phyloP scores from a whole-genome alignment of 2,113 vertebrate species.

The Lepus americanus region DNA sequence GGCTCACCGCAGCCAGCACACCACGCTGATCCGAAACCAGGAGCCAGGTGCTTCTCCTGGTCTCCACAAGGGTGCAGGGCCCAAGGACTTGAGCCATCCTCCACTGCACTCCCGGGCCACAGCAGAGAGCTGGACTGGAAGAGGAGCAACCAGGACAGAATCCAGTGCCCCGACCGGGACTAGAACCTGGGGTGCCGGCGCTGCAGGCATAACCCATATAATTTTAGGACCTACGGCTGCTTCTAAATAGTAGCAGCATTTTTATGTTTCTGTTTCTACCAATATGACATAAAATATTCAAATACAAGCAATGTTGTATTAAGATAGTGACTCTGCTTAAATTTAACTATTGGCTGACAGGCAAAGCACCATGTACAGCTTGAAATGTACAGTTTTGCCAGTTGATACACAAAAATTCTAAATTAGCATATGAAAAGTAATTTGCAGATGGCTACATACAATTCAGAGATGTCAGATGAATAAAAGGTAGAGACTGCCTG shows the following conservation, averaged over 20 bases:
- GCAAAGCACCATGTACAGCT: background rate
- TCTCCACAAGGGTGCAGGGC: too few species aligned
- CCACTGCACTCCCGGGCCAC: too few species aligned
- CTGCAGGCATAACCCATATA: background rate
- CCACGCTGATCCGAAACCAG: too few species aligned
- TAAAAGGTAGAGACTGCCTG: constrained; percentile 17
- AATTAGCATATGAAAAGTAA: constrained; percentile 59
- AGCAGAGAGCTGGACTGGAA: too few species aligned
- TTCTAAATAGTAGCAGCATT: constrained; percentile 50
- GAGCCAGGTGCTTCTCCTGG: too few species aligned
- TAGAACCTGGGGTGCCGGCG: too few species aligned
- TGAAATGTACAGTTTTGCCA: constrained; percentile 51
- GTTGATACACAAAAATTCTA: constrained; percentile 45
- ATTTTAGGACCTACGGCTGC: background rate
- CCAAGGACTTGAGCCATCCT: too few species aligned
- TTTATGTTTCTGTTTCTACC: constrained; percentile 37
- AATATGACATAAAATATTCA: constrained; percentile 42
- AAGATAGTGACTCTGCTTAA: constrained; percentile 47
- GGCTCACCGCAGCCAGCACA: too few species aligned
- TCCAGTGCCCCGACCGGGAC: too few species aligned
- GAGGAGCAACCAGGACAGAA: too few species aligned
- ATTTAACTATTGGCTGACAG: constrained; percentile 33
- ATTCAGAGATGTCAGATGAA: constrained; percentile 56
- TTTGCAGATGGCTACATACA: constrained; percentile 47
- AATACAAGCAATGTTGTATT: constrained; percentile 23